Base-by-base conservation (phyloP, 2,888 invertebrate species). In the Cyclophora punctaria region DNA sequence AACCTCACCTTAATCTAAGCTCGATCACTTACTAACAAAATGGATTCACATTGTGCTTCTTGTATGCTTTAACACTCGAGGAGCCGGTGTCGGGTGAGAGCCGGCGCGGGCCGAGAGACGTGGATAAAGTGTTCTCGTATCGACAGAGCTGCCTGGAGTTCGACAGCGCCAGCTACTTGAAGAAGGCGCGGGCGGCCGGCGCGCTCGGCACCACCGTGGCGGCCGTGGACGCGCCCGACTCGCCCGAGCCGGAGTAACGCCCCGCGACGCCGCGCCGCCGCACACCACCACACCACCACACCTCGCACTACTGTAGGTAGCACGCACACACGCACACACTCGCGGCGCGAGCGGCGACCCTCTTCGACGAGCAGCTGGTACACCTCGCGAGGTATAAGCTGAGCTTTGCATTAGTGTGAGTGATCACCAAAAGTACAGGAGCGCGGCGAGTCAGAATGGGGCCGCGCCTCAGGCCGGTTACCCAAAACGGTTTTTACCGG, bases 121-220 rank as follows among this genome's bases (percentile, higher is more conserved):
- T 5, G 37, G 4, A 5, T 37, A 37, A 5, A 51, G 49, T 67
- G 55, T 56, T 67, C 57, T 72, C 63, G 67, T 75, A 63, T 78
- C 68, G 64, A 75, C 86, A 89, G 89, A 82, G 72, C 69, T 88
- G 89, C 80, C 77, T 89, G 83, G 86, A 89, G 79, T 89, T 89
- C 84, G 87, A 88, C 82, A 86, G 87, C 77, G 86, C 66, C 64
- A 79, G 78, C 72, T 88, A 89, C 80, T 63, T 88, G 80, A 80
- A 78, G 80, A 81, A 79, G 67, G 83, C 76, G 57, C 83, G 82
- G 49, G 80, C 80, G 44, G 83, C 83, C 34, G 58, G 57, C 48
- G 55, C 46, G 62, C 83, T 74, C 63, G 79, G 75, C 57, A 81
- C 82, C 58, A 77, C 80, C 56, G 73, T 82, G 62, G 78, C 75